Base-by-base conservation (phyloP, 2,888 invertebrate species). In the Caenorhabditis wallacei region DNA sequence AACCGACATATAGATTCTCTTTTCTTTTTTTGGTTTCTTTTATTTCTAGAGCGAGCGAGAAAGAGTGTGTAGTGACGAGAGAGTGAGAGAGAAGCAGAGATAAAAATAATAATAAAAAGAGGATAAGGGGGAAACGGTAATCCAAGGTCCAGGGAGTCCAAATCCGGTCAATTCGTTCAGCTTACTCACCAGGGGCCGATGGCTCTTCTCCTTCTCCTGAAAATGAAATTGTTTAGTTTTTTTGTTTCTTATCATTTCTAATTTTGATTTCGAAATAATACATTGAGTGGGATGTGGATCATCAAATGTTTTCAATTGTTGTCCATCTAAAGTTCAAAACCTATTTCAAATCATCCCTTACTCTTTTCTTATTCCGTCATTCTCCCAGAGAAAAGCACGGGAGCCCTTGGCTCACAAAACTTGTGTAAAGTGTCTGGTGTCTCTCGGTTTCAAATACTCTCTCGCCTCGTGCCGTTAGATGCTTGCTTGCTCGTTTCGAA, bases 131-230 rank as follows among this genome's bases (percentile, higher is more conserved):
- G 51, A 43, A 46, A 61, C 40, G 69, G 64, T 74, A 56, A 24
- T 61, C 61, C 51, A 72, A 63, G 61, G 63, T 51, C 35, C 53
- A 13, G 72, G 46, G 13, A 18, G 3, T 48, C 46, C 46, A 48
- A 48, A 18, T 5, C 2, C 24, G 10, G n/a, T 10, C 22, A 8
- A 16, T 18, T 18, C 8, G n/a, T 59, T 18, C 26, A 26, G 22
- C 63, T 82, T 82, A 85, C 85, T 85, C 83, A 85, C 85, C 85
- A 84, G 84, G 85, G 40, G 85, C 84, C 26, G 80, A 83, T 72
- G 78, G 72, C 68, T 82, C 80, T 68, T 85, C 82, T 75, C 80
- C 84, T 79, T 85, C 85, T 64, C 85, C 85, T 85, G 85, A 63
- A 85, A 85, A 61, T 43, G 13, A 43, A 43, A 43, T 43, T 13